Evolutionary conservation across 2,797 vertebrate species (phyloP).

Genomic region (Tachyglossus aculeatus): DNA sequence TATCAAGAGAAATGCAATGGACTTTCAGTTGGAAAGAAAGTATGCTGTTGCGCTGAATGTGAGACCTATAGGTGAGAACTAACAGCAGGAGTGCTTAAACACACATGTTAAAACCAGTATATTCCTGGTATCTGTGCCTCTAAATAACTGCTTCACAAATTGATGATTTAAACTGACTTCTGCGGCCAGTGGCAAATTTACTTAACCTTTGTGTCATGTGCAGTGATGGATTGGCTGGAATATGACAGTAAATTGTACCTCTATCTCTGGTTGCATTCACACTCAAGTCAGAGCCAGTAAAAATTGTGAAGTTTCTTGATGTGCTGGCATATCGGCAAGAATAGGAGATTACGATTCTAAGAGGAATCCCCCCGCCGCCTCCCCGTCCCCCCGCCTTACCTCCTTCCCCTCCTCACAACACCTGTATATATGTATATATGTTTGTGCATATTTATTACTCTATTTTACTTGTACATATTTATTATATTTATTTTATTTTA

Average conservation of each 20-base stretch:
- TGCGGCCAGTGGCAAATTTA: background rate
- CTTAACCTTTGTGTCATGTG: background rate
- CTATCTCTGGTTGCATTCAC: background rate
- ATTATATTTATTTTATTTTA: too few relatives aligned
- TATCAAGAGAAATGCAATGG: background rate
- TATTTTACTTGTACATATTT: too few relatives aligned
- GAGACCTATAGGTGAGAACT: background rate
- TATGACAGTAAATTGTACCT: background rate
- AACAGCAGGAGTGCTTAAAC: background rate
- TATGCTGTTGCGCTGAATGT: background rate
- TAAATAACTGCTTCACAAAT: background rate
- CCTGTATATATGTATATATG: too few relatives aligned
- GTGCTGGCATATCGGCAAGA: background rate
- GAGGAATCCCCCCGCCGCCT: too few relatives aligned
- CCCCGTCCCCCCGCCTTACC: too few relatives aligned
- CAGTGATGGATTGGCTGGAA: background rate
- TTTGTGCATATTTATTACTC: too few relatives aligned
- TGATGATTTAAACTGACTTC: conserved; percentile 3
- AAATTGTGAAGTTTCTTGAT: background rate
- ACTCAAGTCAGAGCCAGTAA: background rate
- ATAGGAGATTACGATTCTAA: too few relatives aligned
- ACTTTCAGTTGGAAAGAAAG: background rate
- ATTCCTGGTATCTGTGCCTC: background rate
- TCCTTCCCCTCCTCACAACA: too few relatives aligned
- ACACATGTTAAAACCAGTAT: background rate